Base-by-base conservation (phyloP, 2,797 vertebrate species). In the Coregonus suidteri region DNA sequence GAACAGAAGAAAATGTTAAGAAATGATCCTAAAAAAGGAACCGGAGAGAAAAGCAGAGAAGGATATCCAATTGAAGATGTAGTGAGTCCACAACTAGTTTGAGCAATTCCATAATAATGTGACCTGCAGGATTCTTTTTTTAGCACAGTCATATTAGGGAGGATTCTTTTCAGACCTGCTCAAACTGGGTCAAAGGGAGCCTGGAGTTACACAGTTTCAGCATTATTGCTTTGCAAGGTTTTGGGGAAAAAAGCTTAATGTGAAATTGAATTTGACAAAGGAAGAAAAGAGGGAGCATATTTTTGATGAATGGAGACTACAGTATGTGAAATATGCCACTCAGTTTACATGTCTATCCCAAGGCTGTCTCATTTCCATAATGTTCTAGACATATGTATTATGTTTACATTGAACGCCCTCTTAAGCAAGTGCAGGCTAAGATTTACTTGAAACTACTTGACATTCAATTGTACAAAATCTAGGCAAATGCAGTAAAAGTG, bases 161-260 rank as follows among this genome's bases (percentile, higher is more conserved):
- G 71, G 73, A 88, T 76, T 78, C 76, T 82, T 86, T 77, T 82
- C 56, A 74, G 34, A 34, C 66, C 4, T 65, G 74, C 75, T 81
- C 67, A 82, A 91, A 88, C 72, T 90, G 79, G 91, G 91, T 89
- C 90, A 86, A 66, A 41, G 68, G 83, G 67, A 86, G 86, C 88
- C 81, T 73, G 69, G 82, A 87, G 90, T 91, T 84, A 80, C 81
- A 75, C 79, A 83, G 76, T 83, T 79, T 84, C 85, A 88, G 79
- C 80, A 82, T 81, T 62, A 81, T 75, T 80, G 76, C 73, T 83
- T 74, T 62, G 35, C 75, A 71, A 79, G 65, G 47, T 77, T 85
- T n/a, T 53, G 75, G 56, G 37, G 5, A 79, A 72, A 71, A 73
- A 31, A 79, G 31, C 54, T 37, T 79, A 81, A 83, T 68, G 77